Evolutionary conservation across 2,113 vertebrate genomes (phyloP), one percentile per base, ranked within the genome.

Genomic region (Thinocorus orbignyianus): DNA sequence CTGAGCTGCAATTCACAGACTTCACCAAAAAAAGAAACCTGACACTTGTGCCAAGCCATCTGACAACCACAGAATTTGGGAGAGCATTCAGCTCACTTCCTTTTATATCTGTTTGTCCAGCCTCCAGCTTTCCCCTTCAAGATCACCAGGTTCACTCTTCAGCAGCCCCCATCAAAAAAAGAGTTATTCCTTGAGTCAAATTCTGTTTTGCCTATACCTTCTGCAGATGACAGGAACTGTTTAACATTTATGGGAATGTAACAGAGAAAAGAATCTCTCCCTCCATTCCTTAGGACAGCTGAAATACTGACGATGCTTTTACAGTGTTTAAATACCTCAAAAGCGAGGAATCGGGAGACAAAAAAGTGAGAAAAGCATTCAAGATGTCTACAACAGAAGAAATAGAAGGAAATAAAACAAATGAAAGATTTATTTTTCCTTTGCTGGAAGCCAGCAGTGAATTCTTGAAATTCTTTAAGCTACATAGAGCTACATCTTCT

Each of bases 311-410:
- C 12, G 48, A 52, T 35, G 73, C 26, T 70, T 89, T 62, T 30
- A 60, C 33, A 76, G 44, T 26, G 58, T 41, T 76, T 13, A 93
- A 91, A 92, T 60, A 82, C 91, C 90, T 68, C 42, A 88, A 71
- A 94, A 78, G 62, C 25, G 19, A 95, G 77, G 81, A 91, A 61
- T n/a, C 2, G 0, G 70, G 72, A 96, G 31, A 89, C 1, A 2
- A 95, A 91, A 95, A 95, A 55, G 13, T 68, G 46, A 95, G 69
- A 90, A 92, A 94, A 90, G 69, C 62, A 61, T 86, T 81, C 48
- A 74, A 55, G 88, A 78, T 13, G 28, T 42, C 88, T 86, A 74
- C 49, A 91, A 76, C n/a, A 86, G 72, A 88, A 87, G 70, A 71
- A 81, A 80, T 46, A 61, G 23, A 83, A 80, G 55, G 60, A 84